Conservation (phyloP, 2,888 invertebrate genomes). For the Asteroscopus sphinx region DNA sequence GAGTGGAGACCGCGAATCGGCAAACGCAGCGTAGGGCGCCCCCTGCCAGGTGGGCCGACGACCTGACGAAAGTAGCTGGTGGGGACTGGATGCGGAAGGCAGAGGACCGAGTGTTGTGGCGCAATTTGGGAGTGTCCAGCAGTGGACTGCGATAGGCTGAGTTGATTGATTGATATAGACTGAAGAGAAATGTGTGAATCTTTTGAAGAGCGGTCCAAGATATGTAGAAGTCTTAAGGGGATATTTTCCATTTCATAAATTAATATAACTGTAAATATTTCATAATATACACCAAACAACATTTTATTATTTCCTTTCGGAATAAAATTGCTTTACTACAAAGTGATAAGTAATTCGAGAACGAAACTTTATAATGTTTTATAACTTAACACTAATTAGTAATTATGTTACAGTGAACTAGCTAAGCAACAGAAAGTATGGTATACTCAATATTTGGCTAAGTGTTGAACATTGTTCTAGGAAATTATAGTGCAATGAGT, state of each 20-base stretch:
- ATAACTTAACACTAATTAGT: conserved; percentile 45
- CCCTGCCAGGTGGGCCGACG: no score
- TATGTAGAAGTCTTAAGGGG: no score
- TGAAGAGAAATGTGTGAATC: no score
- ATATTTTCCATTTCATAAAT: conserved; percentile 2
- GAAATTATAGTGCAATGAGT: conserved; percentile 39
- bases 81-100: no score
- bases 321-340: conserved; percentile 1
- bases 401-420: conserved; percentile 37
- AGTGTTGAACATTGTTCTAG: conserved; percentile 33
- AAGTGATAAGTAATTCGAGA: conserved; percentile 38
- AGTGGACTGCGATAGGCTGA: no score
- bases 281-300: not conserved
- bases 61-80: no score
- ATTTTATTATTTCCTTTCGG: not conserved
- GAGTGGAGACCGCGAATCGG: no score
- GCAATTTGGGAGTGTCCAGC: no score
- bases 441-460: conserved; percentile 54
- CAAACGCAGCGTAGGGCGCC: no score
- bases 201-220: no score
- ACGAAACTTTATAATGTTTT: conserved; percentile 25
- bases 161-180: no score
- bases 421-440: conserved; percentile 49
- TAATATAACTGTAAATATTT: not conserved
- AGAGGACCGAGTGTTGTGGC: no score